Evolutionary conservation across 2,888 invertebrate species (phyloP), one percentile per base, ranked within the genome.

Genomic region (Eremobia ochroleuca): DNA sequence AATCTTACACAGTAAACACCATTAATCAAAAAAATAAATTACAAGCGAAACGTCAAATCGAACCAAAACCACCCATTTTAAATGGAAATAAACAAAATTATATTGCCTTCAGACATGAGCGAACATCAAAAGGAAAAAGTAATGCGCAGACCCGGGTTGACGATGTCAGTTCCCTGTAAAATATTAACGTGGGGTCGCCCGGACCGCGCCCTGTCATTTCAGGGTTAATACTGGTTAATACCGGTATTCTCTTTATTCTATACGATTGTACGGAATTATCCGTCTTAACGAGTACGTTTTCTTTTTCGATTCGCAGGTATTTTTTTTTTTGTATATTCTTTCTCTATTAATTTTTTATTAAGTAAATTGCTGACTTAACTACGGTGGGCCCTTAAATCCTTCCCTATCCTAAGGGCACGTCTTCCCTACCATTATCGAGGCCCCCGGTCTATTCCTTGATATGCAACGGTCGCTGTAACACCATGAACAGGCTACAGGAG

Each of bases 71-170:
- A 31, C 82, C 83, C 81, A 75, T 77, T 92, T 92, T 90, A 91
- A 93, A 92, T 92, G 91, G 90, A 90, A 91, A 94, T 92, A 93
- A 93, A 94, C 93, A 94, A 94, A 95, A 94, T 94, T 93, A 93
- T 92, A 94, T 93, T 93, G 92, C 93, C 93, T 91, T 92, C 87
- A 93, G 93, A 93, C 94, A 94, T 92, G 94, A 93, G 90, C 91
- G 93, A 91, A 96, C 95, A 94, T 96, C 96, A 96, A 96, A 96
- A 95, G 95, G 95, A 95, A 95, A 95, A 95, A 93, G 92, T 95
- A 95, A 96, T 95, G 95, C 94, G 93, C 90, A 88, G 87, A 88
- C 89, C 88, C 88, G 92, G 92, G 92, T 91, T 87, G 90, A 91
- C 92, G 92, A 93, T 92, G 94, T 93, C 94, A 94, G 94, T 95